Base-by-base conservation (phyloP, 2,888 invertebrate genomes). In the Oxyteleia sp. region DNA sequence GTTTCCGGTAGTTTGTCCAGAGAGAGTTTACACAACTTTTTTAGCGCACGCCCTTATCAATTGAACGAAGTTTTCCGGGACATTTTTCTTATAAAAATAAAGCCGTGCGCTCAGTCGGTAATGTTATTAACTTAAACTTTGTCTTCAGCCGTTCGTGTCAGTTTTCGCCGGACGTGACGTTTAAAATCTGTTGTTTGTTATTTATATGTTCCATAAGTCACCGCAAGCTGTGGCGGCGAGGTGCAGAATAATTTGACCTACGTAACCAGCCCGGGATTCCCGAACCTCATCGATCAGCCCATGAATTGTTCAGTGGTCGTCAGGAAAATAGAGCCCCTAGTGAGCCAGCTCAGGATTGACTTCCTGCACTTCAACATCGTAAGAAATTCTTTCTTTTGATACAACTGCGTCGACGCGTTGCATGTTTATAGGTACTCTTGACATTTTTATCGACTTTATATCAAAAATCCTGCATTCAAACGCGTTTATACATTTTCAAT, bases 301-400 rank as follows among this genome's bases (percentile, higher is more conserved):
- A 94, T 95, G 79, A 95, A 95, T 85, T 98, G 98, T 92, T 94
- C 95, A 80, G 93, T 98, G 61, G 95, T 95, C 85, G 95, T 98
- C 7, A 96, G 96, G 91, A 96, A 97, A 94, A 95, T 96, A 72
- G 96, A 96, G 88, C 95, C 96, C 0, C 96, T 97, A 87, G 96
- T 98, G 89, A 96, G 96, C 91, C 98, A 98, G 93, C 93, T 98
- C 49, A 94, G 97, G 87, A 94, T 98, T 16, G 98, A 98, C 93
- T 97, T 98, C 90, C 94, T 96, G 59, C 97, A 97, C 93, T 97
- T 97, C 90, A 96, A 96, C 90, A 94, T 97, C 93, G 97, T 97
- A 91, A 95, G 95, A 94, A 75, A 72, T n/a, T 68, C 29, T 51
- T 43, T 69, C 26, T 57, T 75, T 74, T 64, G 61, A 41, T 45